phyloP scores from a whole-genome alignment of 2,113 vertebrate species.

The Uria aalge region DNA sequence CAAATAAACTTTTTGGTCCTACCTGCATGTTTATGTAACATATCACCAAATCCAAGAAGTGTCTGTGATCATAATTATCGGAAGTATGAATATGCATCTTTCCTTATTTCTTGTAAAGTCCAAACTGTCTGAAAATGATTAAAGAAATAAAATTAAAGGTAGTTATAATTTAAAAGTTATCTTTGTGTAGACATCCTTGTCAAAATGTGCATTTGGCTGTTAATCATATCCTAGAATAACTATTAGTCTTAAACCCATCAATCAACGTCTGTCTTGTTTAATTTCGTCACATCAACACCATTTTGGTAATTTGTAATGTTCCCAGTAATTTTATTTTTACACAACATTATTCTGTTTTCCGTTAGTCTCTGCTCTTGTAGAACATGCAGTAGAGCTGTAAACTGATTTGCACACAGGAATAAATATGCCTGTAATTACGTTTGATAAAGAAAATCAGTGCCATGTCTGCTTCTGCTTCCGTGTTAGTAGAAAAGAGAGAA shows the following conservation, averaged over 20 bases:
- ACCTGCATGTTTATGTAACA: not conserved
- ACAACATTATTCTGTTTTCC: not conserved
- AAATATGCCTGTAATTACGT: not conserved
- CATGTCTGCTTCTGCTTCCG: not conserved
- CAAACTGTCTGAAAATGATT: not conserved
- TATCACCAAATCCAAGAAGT: not conserved
- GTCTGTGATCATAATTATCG: not conserved
- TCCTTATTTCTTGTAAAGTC: not conserved
- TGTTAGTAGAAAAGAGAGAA: not conserved
- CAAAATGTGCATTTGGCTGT: not conserved
- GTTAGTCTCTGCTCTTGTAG: not conserved
- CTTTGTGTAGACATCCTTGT: not conserved
- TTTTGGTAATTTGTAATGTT: not conserved
- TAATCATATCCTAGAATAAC: not conserved
- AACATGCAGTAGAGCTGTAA: not conserved
- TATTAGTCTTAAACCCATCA: not conserved
- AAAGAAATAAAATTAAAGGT: not conserved
- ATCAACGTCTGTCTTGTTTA: not conserved
- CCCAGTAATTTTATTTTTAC: not conserved
- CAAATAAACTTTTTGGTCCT: not conserved
- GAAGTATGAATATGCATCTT: not conserved
- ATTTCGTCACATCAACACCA: not conserved
- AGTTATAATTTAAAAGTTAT: not conserved
- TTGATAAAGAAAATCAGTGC: not conserved
- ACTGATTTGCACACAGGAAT: not conserved